Evolutionary conservation across 2,113 vertebrate genomes (phyloP).

Genomic region (Scomber scombrus): DNA sequence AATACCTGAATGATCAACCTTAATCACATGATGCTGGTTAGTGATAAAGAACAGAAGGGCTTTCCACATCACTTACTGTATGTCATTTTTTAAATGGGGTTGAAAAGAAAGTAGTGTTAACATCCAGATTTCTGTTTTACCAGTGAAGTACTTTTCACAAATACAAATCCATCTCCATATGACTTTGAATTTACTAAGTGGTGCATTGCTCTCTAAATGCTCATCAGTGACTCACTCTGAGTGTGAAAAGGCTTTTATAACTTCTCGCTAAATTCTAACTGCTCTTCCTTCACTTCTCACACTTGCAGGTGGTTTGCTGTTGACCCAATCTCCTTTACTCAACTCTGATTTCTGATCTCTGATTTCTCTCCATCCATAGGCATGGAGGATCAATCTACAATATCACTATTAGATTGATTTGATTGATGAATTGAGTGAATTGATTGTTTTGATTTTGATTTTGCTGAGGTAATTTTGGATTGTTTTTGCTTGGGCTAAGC

Average conservation of each 20-base stretch:
- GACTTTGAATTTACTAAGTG: not conserved
- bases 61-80: no score
- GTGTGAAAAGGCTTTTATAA: constrained; percentile 24
- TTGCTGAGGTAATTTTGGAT: constrained; percentile 28
- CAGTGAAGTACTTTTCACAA: not conserved
- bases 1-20: not conserved
- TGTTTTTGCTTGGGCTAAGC: constrained; percentile 43
- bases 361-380: constrained; percentile 53
- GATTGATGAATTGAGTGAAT: constrained; percentile 2
- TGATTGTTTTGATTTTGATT: constrained; percentile 1
- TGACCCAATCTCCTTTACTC: constrained; percentile 40
- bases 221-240: not conserved
- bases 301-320: constrained; percentile 35
- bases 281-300: constrained; percentile 25
- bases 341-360: constrained; percentile 32
- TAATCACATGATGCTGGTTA: not conserved
- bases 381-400: constrained; percentile 68
- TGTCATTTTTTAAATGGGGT: not conserved
- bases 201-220: constrained; percentile 27
- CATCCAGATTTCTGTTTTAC: not conserved
- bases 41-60: no score
- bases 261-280: constrained; percentile 41
- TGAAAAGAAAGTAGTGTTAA: not conserved
- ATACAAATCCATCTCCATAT: not conserved
- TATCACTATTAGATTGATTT: constrained; percentile 59